These are phyloP conservation scores for Paedocypris sp. DNA, from an alignment of 2,113 vertebrate genomes.

Conservation along the genomic window DNA sequence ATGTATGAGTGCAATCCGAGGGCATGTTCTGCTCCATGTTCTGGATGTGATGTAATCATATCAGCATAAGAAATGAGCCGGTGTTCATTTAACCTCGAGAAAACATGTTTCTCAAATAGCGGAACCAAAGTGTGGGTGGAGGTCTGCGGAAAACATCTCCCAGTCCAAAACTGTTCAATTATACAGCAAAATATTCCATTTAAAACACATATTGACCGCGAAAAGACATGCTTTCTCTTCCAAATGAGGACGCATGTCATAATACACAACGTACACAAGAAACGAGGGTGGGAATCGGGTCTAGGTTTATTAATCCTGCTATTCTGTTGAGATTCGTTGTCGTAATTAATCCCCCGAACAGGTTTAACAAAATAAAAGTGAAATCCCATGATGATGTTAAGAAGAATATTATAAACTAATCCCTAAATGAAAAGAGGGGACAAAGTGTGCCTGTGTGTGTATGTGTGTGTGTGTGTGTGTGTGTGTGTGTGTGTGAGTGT, in stretches of 20 bases:
- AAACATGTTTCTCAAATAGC: neutral
- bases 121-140: slow-evolving; percentile 9
- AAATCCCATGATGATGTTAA: slow-evolving; percentile 13
- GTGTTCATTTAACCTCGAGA: neutral
- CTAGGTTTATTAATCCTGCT: slow-evolving; percentile 11
- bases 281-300: neutral
- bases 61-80: neutral
- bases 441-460: too few relatives aligned
- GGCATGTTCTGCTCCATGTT: neutral
- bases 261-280: too few relatives aligned
- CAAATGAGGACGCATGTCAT: too few relatives aligned
- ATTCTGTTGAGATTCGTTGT: neutral
- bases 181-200: neutral
- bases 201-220: neutral
- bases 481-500: too few relatives aligned
- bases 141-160: neutral
- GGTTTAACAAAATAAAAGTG: slow-evolving; percentile 18
- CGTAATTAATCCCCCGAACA: slow-evolving; percentile 13
- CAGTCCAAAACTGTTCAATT: slow-evolving; percentile 1
- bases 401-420: slow-evolving; percentile 10
- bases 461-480: too few relatives aligned
- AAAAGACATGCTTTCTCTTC: neutral
- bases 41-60: neutral
- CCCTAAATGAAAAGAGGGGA: slow-evolving; percentile 12
- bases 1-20: neutral